Base-by-base conservation (phyloP, 23 tunicate species). In the Halocynthia aurantium region DNA sequence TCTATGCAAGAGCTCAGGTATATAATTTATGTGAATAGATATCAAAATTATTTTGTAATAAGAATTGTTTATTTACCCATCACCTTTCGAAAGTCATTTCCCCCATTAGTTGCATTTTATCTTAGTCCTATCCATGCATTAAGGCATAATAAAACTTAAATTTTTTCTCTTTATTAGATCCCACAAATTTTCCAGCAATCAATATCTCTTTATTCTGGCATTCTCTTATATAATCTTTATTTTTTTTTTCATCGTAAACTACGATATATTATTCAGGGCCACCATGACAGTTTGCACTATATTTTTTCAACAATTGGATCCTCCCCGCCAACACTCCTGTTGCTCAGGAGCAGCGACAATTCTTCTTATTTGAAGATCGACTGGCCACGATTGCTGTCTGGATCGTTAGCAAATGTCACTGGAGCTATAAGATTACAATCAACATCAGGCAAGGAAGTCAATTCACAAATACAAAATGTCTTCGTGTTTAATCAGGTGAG, bases 241-340 rank as follows among this genome's bases (percentile, higher is more conserved):
- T 31, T 31, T 0, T 31, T 31, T 31, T 31, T 31, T 31, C 44
- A 31, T 31, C 44, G 44, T 31, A 31, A 0, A 31, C 4, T 31
- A 19, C 40, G 21, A 18, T 67, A 22, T 19, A 15, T 44, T 2
- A 44, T 51, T 9, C 6, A 74, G 78, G 78, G 78, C 8, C 2
- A 8, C 10, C 55, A 74, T 54, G 78, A 74, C 56, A 74, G 60
- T 52, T 53, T 74, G 31, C 90, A 85, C 66, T 85, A 85, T 67
- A 61, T 85, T 18, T 18, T 85, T 12, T 80, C 90, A 21, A 80
- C 90, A 20, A 70, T 85, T 18, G 90, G 84, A 15, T 67, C 84
- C 9, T 80, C 90, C 7, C 22, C 63, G 54, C 90, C 90, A 53
- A 80, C 90, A 11, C 13, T 85, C 8, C 74, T 85, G 2, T 74